These are phyloP conservation scores for Latrodectus geometricus DNA, from an alignment of 1,140 invertebrate species.

Conservation along the genomic window DNA sequence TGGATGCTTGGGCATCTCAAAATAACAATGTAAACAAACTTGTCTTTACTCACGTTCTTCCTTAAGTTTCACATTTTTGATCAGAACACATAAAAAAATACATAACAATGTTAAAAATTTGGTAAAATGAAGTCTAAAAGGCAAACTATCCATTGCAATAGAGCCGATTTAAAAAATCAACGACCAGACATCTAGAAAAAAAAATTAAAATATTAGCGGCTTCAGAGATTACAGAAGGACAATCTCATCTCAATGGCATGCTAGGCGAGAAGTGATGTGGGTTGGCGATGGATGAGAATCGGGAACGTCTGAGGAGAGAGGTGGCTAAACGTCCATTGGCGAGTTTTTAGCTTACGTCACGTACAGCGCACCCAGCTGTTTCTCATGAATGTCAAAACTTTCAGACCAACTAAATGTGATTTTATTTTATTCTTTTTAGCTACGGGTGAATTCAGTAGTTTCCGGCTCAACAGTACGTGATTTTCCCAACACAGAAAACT, in stretches of 20 bases:
- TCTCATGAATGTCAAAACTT: constrained; percentile 36
- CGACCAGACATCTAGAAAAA: not conserved
- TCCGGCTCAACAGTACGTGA: constrained; percentile 8
- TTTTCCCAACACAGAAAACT: too few relatives aligned
- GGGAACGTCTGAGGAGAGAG: not conserved
- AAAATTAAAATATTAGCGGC: not conserved
- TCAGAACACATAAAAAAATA: constrained; percentile 2
- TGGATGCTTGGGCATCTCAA: constrained; percentile 4
- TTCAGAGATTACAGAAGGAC: not conserved
- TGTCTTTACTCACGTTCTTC: constrained; percentile 39
- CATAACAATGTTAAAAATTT: not conserved
- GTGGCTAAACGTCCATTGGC: constrained; percentile 20
- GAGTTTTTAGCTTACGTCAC: constrained; percentile 26
- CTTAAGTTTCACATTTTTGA: not conserved
- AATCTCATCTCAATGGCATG: constrained; percentile 4
- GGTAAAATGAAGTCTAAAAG: not conserved
- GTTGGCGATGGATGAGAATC: not conserved
- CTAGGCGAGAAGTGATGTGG: not conserved
- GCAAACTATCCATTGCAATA: not conserved
- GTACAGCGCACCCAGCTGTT: constrained; percentile 41
- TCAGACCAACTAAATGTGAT: constrained; percentile 11
- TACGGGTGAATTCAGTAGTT: not conserved
- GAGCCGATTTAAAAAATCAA: not conserved
- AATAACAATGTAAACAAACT: not conserved
- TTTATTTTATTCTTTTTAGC: constrained; percentile 1